These are phyloP conservation scores for Acleris emargana DNA, from an alignment of 2,888 invertebrate genomes.

Conservation along the genomic window DNA sequence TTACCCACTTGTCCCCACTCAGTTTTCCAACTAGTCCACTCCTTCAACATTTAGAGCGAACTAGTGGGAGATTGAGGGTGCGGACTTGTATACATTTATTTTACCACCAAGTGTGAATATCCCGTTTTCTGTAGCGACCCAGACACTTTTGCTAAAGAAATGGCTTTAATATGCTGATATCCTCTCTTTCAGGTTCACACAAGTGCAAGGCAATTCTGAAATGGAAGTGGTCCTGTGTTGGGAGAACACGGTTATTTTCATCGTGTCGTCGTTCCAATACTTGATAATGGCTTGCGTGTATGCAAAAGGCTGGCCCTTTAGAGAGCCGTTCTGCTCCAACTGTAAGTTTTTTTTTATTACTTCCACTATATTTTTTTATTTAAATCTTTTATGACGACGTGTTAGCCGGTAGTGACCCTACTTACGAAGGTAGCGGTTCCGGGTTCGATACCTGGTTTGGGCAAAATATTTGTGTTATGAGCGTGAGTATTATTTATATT, in stretches of 20 bases:
- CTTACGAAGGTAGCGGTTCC: too few species aligned
- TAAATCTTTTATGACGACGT: not conserved
- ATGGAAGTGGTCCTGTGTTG: conserved; percentile 86
- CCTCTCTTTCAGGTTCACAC: conserved; percentile 66
- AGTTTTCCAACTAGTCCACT: too few species aligned
- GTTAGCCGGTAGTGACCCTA: too few species aligned
- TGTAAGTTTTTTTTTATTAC: conserved; percentile 63
- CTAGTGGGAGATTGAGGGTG: too few species aligned
- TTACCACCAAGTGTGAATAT: too few species aligned
- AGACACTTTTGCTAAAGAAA: conserved; percentile 1
- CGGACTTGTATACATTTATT: too few species aligned
- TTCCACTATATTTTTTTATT: not conserved
- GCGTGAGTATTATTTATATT: too few species aligned
- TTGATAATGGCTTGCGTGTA: conserved; percentile 90
- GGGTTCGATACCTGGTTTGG: too few species aligned
- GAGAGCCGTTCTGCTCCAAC: conserved; percentile 87
- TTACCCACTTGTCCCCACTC: too few species aligned
- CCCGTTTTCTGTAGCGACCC: not conserved
- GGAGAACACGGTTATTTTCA: conserved; percentile 92
- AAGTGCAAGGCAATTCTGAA: conserved; percentile 71
- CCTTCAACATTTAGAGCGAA: too few species aligned
- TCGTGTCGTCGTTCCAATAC: conserved; percentile 90
- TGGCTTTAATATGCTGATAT: not conserved
- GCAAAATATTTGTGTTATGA: too few species aligned
- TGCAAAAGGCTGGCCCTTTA: conserved; percentile 91